Evolutionary conservation across 2,113 vertebrate genomes (phyloP).

Genomic region (Puntigrus tetrazona): DNA sequence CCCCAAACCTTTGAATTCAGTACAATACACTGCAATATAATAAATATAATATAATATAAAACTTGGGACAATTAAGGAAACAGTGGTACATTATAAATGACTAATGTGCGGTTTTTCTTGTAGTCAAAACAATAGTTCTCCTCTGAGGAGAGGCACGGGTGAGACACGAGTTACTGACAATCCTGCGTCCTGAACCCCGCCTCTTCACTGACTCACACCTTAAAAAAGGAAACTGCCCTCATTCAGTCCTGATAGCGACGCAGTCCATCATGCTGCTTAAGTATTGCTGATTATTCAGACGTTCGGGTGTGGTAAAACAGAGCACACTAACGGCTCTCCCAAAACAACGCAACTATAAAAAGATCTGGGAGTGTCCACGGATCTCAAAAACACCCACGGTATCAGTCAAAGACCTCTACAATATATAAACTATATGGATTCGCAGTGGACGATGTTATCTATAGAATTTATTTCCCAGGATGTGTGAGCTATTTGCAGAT

Average conservation of each 20-base stretch:
- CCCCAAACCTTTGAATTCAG: neutral
- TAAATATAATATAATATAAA: no score
- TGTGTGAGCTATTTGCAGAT: neutral
- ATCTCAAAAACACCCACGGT: neutral
- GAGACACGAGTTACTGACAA: slow-evolving; percentile 56
- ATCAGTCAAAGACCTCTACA: neutral
- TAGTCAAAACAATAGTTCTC: slow-evolving; percentile 36
- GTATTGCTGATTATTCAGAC: slow-evolving; percentile 57
- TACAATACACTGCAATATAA: neutral
- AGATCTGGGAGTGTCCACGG: neutral
- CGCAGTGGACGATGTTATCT: neutral
- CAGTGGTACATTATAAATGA: slow-evolving; percentile 3
- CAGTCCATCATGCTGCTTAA: slow-evolving; percentile 51
- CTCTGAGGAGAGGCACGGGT: slow-evolving; percentile 40
- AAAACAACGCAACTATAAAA: slow-evolving; percentile 17
- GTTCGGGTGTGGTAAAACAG: slow-evolving; percentile 61
- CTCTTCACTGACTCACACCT: slow-evolving; percentile 74
- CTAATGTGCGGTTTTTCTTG: slow-evolving; percentile 4
- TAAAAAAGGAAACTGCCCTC: slow-evolving; percentile 71
- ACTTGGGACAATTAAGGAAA: neutral
- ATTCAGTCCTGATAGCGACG: slow-evolving; percentile 60
- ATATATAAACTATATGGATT: neutral
- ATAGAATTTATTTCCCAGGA: neutral
- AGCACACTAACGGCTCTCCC: neutral
- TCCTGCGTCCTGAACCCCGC: slow-evolving; percentile 64